Evolutionary conservation across 2,797 vertebrate genomes (phyloP).

Genomic region (Gobionotothen gibberifrons): DNA sequence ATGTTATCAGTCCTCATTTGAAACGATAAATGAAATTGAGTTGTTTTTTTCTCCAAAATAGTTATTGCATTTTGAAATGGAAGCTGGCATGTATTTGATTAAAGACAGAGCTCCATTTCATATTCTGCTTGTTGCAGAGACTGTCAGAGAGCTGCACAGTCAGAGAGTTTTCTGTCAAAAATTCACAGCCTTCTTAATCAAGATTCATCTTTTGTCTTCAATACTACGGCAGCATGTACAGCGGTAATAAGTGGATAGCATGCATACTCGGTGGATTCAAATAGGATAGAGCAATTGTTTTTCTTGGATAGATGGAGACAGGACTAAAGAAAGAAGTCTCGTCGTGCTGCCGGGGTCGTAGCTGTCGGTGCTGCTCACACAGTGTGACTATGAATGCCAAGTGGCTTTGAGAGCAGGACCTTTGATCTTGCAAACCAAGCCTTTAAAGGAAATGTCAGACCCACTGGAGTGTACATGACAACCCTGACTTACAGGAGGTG

Average conservation of each 20-base stretch:
- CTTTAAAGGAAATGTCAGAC: conserved; percentile 63
- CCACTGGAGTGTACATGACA: conserved; percentile 45
- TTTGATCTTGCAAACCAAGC: conserved; percentile 71
- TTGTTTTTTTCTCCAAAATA: conserved; percentile 3
- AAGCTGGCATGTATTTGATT: conserved; percentile 51
- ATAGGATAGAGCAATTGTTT: conserved; percentile 33
- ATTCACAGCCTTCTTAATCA: conserved; percentile 44
- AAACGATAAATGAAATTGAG: conserved; percentile 23
- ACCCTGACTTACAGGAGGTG: conserved; percentile 27
- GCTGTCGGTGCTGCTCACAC: conserved; percentile 54
- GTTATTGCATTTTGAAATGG: conserved; percentile 38
- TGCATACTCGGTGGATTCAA: conserved; percentile 20
- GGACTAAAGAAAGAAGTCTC: conserved; percentile 59
- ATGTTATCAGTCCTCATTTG: not conserved
- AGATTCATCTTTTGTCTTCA: conserved; percentile 41
- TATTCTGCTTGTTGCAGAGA: conserved; percentile 52
- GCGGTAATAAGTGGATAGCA: conserved; percentile 30
- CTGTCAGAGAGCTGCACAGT: conserved; percentile 28
- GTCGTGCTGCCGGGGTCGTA: conserved; percentile 48
- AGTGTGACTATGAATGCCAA: conserved; percentile 70
- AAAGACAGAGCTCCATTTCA: conserved; percentile 40
- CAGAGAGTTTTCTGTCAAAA: conserved; percentile 30
- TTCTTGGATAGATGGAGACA: conserved; percentile 50
- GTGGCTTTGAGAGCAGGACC: conserved; percentile 61
- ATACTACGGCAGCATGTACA: conserved; percentile 31